These are phyloP conservation scores for Megaceryle torquata DNA, from an alignment of 2,113 vertebrate genomes.

Conservation along the genomic window DNA sequence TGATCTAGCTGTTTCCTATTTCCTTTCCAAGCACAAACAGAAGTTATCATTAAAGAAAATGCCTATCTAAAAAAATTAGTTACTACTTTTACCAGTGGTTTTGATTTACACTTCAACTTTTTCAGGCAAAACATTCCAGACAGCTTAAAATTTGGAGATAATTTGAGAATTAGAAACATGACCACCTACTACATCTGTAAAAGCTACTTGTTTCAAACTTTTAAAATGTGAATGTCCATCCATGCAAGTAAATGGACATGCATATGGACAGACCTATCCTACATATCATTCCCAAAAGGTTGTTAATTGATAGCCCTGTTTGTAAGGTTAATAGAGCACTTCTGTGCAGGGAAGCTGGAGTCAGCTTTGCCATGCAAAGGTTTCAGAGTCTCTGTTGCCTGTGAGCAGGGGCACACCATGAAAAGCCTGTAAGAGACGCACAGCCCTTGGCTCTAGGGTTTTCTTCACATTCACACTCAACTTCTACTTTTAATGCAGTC, in stretches of 20 bases:
- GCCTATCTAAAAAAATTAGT: background rate
- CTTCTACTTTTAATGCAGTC: background rate
- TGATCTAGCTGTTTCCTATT: background rate
- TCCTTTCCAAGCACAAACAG: background rate
- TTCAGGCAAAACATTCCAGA: background rate
- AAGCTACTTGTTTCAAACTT: background rate
- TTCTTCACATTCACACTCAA: background rate
- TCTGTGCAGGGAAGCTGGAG: background rate
- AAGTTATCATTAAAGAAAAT: background rate
- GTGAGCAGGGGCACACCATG: accelerated
- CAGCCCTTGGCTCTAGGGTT: background rate
- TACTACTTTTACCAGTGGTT: background rate
- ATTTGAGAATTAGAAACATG: slow-evolving; percentile 4
- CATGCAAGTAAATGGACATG: background rate
- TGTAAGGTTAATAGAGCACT: background rate
- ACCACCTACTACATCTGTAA: background rate
- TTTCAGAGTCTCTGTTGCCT: background rate
- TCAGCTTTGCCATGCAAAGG: background rate
- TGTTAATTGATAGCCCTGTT: background rate
- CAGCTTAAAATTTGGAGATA: slow-evolving; percentile 25
- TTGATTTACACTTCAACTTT: slow-evolving; percentile 1
- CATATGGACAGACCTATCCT: background rate
- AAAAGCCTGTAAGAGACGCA: background rate
- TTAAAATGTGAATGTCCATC: background rate
- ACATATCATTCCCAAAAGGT: background rate